Evolutionary conservation across 2,888 invertebrate species (phyloP).

Genomic region (Cephus sareptanus): DNA sequence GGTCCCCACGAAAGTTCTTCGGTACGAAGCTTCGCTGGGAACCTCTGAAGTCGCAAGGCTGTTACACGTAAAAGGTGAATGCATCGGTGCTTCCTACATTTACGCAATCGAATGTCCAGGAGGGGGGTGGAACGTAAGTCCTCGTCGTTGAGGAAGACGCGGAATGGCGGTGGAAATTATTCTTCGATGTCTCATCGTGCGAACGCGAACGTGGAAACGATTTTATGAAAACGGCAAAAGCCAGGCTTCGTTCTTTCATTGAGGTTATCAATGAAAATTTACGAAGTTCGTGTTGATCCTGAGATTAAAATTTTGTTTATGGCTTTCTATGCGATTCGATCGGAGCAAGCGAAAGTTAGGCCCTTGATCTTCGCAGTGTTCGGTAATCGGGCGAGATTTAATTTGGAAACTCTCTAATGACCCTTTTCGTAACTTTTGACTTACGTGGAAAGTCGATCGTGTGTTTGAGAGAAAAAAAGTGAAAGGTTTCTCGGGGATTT

Average conservation of each 20-base stretch:
- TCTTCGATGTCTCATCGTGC: constrained; percentile 10
- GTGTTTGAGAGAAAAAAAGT: background rate
- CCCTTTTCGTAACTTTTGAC: background rate
- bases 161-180: constrained; percentile 36
- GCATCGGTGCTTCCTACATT: constrained; percentile 63
- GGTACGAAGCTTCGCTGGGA: constrained; percentile 33
- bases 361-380: background rate
- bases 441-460: background rate
- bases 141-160: constrained; percentile 4
- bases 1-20: background rate
- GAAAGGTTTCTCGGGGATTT: background rate
- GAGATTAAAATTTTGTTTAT: background rate
- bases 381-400: background rate
- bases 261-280: background rate
- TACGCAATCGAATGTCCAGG: constrained; percentile 56
- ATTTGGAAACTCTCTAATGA: background rate
- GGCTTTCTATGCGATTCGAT: too few relatives aligned
- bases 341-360: background rate
- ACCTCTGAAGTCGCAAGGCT: constrained; percentile 54
- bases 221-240: background rate
- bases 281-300: background rate
- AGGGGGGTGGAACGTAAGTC: constrained; percentile 18
- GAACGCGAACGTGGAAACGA: background rate
- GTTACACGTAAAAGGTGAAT: constrained; percentile 57
- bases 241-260: background rate